phyloP scores from a whole-genome alignment of 2,888 invertebrate genomes.

The Neoascia interrupta region DNA sequence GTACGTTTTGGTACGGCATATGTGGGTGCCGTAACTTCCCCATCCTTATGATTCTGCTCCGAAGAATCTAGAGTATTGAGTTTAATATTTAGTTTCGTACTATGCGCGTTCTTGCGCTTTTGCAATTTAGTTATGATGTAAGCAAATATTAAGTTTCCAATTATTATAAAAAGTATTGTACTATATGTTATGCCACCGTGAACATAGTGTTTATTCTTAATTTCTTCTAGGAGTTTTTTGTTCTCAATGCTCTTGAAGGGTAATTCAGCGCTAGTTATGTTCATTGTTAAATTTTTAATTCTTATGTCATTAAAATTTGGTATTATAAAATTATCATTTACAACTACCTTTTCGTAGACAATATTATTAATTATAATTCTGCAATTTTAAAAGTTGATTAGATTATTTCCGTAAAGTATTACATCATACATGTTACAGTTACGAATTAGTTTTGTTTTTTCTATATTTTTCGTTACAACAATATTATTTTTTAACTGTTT shows the following conservation, averaged over 20 bases:
- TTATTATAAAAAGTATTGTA: neutral
- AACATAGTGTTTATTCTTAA: neutral
- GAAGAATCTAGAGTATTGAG: slow-evolving; percentile 4
- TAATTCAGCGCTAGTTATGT: neutral
- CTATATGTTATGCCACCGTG: neutral
- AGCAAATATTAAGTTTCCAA: neutral
- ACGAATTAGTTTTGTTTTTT: neutral
- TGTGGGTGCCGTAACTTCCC: slow-evolving; percentile 9
- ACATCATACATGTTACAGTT: slow-evolving; percentile 3
- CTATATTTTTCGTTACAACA: slow-evolving; percentile 11
- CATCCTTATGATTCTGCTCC: slow-evolving; percentile 22
- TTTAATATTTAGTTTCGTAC: neutral
- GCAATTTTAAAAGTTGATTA: slow-evolving; percentile 11
- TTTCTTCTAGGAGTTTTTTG: neutral
- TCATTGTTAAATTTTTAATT: neutral
- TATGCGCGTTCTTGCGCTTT: neutral
- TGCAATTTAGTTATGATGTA: neutral
- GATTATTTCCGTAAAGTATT: neutral
- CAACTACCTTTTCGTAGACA: neutral
- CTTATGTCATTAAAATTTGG: slow-evolving; percentile 2
- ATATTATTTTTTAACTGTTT: slow-evolving; percentile 3
- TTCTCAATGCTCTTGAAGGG: neutral
- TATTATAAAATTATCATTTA: neutral
- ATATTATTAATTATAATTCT: neutral
- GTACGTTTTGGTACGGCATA: no score